These are phyloP conservation scores for Subanguina moxae DNA, from an alignment of 1,140 invertebrate species.

Conservation along the genomic window DNA sequence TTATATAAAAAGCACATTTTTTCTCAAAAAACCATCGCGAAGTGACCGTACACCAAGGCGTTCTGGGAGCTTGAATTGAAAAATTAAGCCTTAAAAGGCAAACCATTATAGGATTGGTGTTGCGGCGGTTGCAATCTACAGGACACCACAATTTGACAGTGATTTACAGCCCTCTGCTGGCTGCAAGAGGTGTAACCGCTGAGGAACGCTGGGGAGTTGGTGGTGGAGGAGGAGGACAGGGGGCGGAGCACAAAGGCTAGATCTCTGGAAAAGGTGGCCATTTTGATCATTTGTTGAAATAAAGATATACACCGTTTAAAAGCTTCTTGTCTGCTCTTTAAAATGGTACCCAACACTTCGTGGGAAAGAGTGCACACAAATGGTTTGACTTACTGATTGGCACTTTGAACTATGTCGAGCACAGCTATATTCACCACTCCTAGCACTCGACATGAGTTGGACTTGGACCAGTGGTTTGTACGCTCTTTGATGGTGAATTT, in stretches of 20 bases:
- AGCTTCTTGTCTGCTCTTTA: not conserved
- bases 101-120: not conserved
- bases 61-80: too few relatives aligned
- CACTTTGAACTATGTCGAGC: slow-evolving; percentile 21
- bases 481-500: slow-evolving; percentile 48
- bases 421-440: slow-evolving; percentile 43
- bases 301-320: not conserved
- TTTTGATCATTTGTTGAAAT: not conserved
- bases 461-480: slow-evolving; percentile 9
- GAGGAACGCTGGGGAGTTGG: not conserved
- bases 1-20: too few relatives aligned
- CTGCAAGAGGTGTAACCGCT: not conserved
- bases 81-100: too few relatives aligned
- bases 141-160: not conserved
- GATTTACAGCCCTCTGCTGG: not conserved
- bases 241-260: slow-evolving; percentile 19
- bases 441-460: slow-evolving; percentile 18
- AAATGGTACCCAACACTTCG: too few relatives aligned
- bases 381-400: slow-evolving; percentile 32
- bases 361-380: too few relatives aligned
- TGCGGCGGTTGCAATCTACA: not conserved
- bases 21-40: too few relatives aligned
- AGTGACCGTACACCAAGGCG: too few relatives aligned
- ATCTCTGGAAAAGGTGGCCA: slow-evolving; percentile 25
- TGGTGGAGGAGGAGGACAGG: not conserved